A percentile compares a stretch with the other conserved stretches of the same genome.
Conservation (phyloP, 2,113 vertebrate genomes). For the Trichechus manatus region DNA sequence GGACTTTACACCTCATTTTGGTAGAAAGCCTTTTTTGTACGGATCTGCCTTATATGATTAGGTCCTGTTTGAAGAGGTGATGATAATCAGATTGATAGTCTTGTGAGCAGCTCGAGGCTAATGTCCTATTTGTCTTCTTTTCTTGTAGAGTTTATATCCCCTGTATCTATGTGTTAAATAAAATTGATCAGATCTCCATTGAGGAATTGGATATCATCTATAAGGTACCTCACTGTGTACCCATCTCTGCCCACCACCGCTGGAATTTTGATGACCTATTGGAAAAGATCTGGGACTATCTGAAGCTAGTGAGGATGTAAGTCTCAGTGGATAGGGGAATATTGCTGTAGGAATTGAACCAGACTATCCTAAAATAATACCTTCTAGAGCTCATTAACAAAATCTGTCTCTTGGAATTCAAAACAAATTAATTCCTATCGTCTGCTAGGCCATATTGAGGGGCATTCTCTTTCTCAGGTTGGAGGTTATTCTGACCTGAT, state of each 20-base stretch:
- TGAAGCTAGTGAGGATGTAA: slow-evolving; percentile 97
- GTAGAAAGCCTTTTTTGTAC: background rate
- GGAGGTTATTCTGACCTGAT: background rate
- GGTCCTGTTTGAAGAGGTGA: background rate
- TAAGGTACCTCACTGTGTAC: slow-evolving; percentile 98
- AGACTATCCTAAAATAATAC: background rate
- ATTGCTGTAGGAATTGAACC: background rate
- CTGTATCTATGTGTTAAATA: slow-evolving; percentile 98
- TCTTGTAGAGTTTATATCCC: slow-evolving; percentile 96
- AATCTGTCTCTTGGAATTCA: background rate
- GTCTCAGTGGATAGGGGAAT: slow-evolving; percentile 74
- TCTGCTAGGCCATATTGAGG: background rate
- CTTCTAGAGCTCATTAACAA: background rate
- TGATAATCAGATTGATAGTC: background rate
- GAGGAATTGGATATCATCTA: slow-evolving; percentile 99
- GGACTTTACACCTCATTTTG: background rate
- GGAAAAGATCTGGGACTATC: slow-evolving; percentile 98
- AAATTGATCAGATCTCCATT: slow-evolving; percentile 99
- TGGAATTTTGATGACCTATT: slow-evolving; percentile 99
- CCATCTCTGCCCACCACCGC: slow-evolving; percentile 98
- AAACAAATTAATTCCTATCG: background rate
- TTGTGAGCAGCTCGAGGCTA: background rate
- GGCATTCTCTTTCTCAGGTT: background rate
- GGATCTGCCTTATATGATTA: background rate
- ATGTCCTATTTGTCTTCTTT: slow-evolving; percentile 1